phyloP scores from a whole-genome alignment of 1,140 invertebrate genomes.

The Linepithema humile region DNA sequence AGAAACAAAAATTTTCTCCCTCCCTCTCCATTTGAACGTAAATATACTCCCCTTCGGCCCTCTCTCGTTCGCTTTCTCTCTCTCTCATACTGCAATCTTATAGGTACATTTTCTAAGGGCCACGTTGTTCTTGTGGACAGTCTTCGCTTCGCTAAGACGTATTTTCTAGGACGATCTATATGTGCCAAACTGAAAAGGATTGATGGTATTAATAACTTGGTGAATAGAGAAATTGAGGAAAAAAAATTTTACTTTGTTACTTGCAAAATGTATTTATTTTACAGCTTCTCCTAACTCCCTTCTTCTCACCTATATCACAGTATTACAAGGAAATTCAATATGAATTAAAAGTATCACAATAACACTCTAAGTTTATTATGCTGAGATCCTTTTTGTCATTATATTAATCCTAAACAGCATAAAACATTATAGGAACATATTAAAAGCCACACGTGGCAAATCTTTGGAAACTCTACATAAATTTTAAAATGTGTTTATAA shows the following conservation, averaged over 20 bases:
- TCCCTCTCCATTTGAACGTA: neutral
- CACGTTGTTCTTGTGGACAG: neutral
- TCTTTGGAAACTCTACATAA: neutral
- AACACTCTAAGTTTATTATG: neutral
- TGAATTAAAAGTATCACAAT: constrained; percentile 51
- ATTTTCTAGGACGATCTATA: constrained; percentile 10
- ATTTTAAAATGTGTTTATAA: neutral
- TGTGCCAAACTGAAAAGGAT: constrained; percentile 76
- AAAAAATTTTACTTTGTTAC: constrained; percentile 54
- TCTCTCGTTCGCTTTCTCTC: neutral
- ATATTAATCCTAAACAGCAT: constrained; percentile 28
- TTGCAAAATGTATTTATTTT: constrained; percentile 64
- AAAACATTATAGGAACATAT: neutral
- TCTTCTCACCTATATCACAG: constrained; percentile 50
- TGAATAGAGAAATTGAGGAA: constrained; percentile 55
- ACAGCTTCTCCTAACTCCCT: constrained; percentile 53
- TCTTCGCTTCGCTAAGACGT: neutral
- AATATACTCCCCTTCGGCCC: constrained; percentile 26
- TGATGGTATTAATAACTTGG: constrained; percentile 77
- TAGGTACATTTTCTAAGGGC: constrained; percentile 16
- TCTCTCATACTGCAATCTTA: constrained; percentile 4
- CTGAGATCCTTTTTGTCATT: constrained; percentile 3
- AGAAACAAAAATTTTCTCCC: constrained; percentile 71
- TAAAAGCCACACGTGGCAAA: neutral
- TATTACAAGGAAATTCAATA: constrained; percentile 61